These are phyloP conservation scores for Chrysolina americana DNA, from an alignment of 2,888 invertebrate genomes.

Conservation along the genomic window DNA sequence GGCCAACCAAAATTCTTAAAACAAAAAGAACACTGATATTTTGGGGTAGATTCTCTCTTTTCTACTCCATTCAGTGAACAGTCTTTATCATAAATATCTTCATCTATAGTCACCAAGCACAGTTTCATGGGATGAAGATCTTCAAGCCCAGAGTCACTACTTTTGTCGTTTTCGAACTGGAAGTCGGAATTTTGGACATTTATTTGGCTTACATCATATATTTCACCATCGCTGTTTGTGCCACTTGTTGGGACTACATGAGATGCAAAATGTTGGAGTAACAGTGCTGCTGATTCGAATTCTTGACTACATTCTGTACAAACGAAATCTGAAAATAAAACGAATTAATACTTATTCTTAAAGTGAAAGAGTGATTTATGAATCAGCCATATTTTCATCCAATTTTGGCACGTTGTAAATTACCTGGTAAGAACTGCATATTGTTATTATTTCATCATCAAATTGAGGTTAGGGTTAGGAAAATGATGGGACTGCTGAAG, in stretches of 20 bases:
- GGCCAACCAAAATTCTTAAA: constrained; percentile 67
- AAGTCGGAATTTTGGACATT: constrained; percentile 37
- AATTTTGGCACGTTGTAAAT: not conserved
- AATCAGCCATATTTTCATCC: too few species aligned
- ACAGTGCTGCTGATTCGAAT: constrained; percentile 62
- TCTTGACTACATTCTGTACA: constrained; percentile 62
- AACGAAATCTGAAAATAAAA: constrained; percentile 56
- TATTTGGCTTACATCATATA: constrained; percentile 60
- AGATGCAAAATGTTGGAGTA: constrained; percentile 65
- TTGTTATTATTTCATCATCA: constrained; percentile 22
- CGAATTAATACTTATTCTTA: not conserved
- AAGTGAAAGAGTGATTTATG: too few species aligned
- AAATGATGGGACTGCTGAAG: not conserved
- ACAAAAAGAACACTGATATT: constrained; percentile 66
- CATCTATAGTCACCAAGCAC: constrained; percentile 63
- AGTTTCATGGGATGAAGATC: constrained; percentile 62
- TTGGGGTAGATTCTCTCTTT: constrained; percentile 32
- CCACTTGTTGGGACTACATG: constrained; percentile 55
- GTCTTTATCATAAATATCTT: constrained; percentile 8
- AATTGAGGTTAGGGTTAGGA: constrained; percentile 8
- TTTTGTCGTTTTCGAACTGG: constrained; percentile 45
- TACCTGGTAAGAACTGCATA: constrained; percentile 34
- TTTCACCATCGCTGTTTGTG: constrained; percentile 37
- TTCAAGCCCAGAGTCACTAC: constrained; percentile 47
- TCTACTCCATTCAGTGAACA: not conserved